Evolutionary conservation across 2,113 vertebrate species (phyloP), one percentile per base, ranked within the genome.

Genomic region (Microcebus griseorufus): DNA sequence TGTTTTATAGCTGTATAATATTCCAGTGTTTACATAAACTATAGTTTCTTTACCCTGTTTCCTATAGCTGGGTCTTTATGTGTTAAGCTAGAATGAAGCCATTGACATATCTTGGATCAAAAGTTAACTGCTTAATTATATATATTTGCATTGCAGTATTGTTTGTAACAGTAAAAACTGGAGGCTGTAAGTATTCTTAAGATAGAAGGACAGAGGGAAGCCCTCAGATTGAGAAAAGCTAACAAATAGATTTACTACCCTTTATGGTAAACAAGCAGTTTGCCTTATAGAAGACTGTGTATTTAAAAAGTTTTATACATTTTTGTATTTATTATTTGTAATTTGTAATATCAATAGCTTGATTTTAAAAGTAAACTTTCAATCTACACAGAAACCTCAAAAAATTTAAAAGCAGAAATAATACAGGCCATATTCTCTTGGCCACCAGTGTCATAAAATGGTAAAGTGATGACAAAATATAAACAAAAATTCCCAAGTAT

Each of bases 151-250:
- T 9, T 45, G 45, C 45, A 45, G 45, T 45, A 45, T 45, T 45
- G 45, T 45, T 45, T 45, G 45, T 45, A 45, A 9, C 45, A 45
- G 45, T 45, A 45, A 45, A 45, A 45, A 45, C 45, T 45, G 45
- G 45, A 45, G 45, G 45, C 45, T 45, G 45, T 99, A 97, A 98
- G 99, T 99, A 98, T 82, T 32, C 7, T 67, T 92, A 94, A 10
- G 5, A 45, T 27, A 32, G 55, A 94, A 53, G 22, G 6, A n/a
- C 45, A 86, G 5, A 86, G 60, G 67, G 48, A 81, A 64, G 25
- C 37, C n/a, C 25, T 67, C 39, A n/a, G n/a, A 20, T 72, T 94
- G 60, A 88, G 78, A 96, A 97, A 91, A 85, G 42, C 83, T 87
- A 58, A 55, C 29, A 78, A 76, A 60, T 62, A 58, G 6, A 67